Percentiles rank a stretch among this genome's conserved stretches.
Evolutionary conservation across 2,888 invertebrate genomes (phyloP).

Genomic region (Philonicus albiceps): DNA sequence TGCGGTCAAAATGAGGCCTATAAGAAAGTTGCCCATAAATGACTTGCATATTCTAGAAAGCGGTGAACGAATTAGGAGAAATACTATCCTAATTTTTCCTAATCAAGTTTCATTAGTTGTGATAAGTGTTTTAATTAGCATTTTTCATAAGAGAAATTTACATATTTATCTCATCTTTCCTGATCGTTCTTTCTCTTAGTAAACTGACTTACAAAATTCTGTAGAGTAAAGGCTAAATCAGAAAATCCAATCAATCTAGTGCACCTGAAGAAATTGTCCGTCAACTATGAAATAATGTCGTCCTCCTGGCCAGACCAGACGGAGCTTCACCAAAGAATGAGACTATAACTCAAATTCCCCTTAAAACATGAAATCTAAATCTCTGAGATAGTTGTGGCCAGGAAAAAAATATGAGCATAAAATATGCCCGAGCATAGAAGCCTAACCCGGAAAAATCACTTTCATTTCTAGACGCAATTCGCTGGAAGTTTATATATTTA

Average conservation of each 20-base stretch:
- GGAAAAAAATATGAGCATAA: not conserved
- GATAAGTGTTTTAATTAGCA: too few relatives aligned
- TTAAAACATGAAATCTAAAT: constrained; percentile 14
- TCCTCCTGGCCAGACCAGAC: not conserved
- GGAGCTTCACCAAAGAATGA: not conserved
- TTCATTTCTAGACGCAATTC: constrained; percentile 19
- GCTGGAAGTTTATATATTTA: constrained; percentile 12
- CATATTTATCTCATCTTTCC: too few relatives aligned
- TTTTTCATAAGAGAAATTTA: too few relatives aligned
- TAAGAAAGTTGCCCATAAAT: too few relatives aligned
- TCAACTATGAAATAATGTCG: not conserved
- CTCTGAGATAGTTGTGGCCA: not conserved
- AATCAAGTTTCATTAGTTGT: too few relatives aligned
- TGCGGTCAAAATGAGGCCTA: too few relatives aligned
- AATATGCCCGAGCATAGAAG: constrained; percentile 12
- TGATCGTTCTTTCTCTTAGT: too few relatives aligned
- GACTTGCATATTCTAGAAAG: too few relatives aligned
- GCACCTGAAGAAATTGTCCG: not conserved
- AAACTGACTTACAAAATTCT: too few relatives aligned
- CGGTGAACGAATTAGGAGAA: too few relatives aligned
- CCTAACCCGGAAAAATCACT: constrained; percentile 2
- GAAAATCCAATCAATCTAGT: not conserved
- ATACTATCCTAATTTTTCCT: too few relatives aligned
- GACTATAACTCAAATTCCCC: constrained; percentile 9
- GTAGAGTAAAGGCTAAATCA: not conserved